Evolutionary conservation across 1,140 invertebrate species (phyloP).

Genomic region (Dreissena polymorpha): DNA sequence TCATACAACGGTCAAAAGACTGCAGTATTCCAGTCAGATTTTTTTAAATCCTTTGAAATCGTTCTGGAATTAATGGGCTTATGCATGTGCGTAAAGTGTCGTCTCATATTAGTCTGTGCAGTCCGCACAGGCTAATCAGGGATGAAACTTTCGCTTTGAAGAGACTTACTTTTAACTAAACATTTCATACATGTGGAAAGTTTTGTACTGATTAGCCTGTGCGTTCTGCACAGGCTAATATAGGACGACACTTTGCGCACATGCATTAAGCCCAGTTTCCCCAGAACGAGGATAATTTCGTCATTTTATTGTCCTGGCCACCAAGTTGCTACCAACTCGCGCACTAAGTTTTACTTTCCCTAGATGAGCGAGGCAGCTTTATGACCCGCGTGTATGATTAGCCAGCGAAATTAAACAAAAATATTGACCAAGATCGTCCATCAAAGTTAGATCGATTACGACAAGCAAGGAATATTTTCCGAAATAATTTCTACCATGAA

Average conservation of each 20-base stretch:
- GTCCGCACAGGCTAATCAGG: no score
- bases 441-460: slow-evolving; percentile 37
- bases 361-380: slow-evolving; percentile 20
- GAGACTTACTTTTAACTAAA: no score
- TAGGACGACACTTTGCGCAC: no score
- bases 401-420: slow-evolving; percentile 44
- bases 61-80: no score
- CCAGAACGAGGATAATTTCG: not conserved
- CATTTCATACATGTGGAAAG: not conserved
- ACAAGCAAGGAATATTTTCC: slow-evolving; percentile 1
- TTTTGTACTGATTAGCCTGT: not conserved
- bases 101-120: no score
- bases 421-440: slow-evolving; percentile 40
- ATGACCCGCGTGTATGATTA: slow-evolving; percentile 42
- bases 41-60: no score
- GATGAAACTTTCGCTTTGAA: no score
- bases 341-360: not conserved
- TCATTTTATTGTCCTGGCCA: not conserved
- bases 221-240: no score
- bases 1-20: no score
- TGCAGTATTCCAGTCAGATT: no score
- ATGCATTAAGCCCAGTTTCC: not conserved
- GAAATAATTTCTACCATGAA: not conserved
- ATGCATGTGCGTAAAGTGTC: no score
- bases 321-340: not conserved